Evolutionary conservation across 2,797 vertebrate genomes (phyloP).

Genomic region (Vireo griseus): DNA sequence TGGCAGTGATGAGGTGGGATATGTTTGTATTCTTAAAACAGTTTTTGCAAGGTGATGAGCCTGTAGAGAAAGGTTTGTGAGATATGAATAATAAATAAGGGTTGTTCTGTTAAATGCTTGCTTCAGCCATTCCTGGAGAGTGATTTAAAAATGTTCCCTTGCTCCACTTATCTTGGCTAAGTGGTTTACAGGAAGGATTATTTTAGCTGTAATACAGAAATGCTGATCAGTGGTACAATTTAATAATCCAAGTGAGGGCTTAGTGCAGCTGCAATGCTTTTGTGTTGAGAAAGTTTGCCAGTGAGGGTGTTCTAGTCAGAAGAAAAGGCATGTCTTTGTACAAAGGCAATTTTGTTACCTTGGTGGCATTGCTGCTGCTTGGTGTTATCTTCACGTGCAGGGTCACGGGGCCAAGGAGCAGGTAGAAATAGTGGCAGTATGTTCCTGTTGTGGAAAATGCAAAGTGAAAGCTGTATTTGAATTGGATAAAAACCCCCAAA

Average conservation of each 20-base stretch:
- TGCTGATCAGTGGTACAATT: conserved; percentile 9
- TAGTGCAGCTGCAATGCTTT: neutral
- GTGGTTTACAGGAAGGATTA: conserved; percentile 28
- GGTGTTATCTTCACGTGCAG: neutral
- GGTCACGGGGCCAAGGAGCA: neutral
- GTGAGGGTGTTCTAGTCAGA: neutral
- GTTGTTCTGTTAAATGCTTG: neutral
- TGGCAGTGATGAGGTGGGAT: neutral
- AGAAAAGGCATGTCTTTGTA: neutral
- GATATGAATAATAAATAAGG: neutral
- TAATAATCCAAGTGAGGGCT: neutral
- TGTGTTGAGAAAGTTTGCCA: neutral
- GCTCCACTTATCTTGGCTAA: conserved; percentile 7
- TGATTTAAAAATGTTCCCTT: neutral
- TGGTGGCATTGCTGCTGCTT: neutral
- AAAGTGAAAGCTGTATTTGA: neutral
- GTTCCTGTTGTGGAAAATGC: neutral
- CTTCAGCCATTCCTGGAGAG: neutral
- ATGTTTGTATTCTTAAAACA: neutral
- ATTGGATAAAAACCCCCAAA: neutral
- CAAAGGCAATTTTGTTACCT: neutral
- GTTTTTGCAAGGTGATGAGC: neutral
- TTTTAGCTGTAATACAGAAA: conserved; percentile 11
- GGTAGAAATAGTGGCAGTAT: neutral
- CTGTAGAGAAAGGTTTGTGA: neutral